A percentile compares a stretch with the other conserved stretches of the same genome.
phyloP scores from a whole-genome alignment of 2,888 invertebrate genomes.

The Theristus sp. region DNA sequence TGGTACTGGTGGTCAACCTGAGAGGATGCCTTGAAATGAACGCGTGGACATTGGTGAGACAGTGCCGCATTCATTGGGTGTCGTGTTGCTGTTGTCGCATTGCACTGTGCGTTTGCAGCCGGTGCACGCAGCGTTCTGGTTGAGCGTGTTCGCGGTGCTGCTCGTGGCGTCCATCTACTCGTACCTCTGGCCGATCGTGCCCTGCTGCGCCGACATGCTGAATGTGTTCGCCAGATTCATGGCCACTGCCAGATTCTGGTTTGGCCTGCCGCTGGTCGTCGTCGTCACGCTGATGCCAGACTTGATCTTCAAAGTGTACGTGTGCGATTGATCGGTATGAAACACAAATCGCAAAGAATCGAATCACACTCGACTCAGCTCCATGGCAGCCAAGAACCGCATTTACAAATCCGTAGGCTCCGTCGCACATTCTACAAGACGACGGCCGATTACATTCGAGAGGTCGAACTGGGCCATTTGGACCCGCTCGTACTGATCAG shows the following conservation, averaged over 20 bases:
- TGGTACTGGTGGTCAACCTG: background rate
- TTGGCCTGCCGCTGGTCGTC: conserved; percentile 69
- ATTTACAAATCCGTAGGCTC: conserved; percentile 48
- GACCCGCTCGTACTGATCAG: conserved; percentile 46
- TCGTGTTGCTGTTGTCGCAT: too few relatives aligned
- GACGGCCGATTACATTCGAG: conserved; percentile 66
- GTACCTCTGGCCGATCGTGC: conserved; percentile 4
- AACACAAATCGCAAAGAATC: too few relatives aligned
- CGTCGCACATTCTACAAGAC: conserved; percentile 68
- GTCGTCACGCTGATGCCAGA: conserved; percentile 63
- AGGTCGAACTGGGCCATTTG: conserved; percentile 66
- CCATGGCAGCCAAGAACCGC: too few relatives aligned
- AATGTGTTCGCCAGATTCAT: background rate
- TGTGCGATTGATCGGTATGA: too few relatives aligned
- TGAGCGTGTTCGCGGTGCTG: background rate
- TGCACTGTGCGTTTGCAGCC: background rate
- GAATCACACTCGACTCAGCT: too few relatives aligned
- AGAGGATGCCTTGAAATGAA: background rate
- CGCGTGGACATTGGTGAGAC: too few relatives aligned
- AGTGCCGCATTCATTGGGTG: too few relatives aligned
- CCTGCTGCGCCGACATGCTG: background rate
- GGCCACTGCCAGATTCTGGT: conserved; percentile 50
- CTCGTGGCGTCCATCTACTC: background rate
- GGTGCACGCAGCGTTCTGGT: background rate
- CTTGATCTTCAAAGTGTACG: conserved; percentile 49